Percentiles rank a stretch among this genome's conserved stretches.
These are phyloP conservation scores for Bujurquina vittata DNA, from an alignment of 2,113 vertebrate genomes.

Conservation along the genomic window DNA sequence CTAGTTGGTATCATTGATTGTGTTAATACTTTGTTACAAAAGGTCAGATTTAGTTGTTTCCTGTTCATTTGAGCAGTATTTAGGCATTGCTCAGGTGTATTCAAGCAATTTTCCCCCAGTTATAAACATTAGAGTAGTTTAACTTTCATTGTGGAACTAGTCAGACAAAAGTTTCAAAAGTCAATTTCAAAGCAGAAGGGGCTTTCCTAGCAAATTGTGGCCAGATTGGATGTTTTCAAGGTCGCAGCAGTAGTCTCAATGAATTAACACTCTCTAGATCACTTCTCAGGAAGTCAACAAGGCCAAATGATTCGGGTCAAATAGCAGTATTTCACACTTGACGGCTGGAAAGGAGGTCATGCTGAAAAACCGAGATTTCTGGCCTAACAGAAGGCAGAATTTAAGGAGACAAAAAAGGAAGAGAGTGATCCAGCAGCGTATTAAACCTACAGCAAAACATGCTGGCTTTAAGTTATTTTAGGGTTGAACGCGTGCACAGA, in stretches of 20 bases:
- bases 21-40: not conserved
- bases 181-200: not conserved
- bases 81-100: not conserved
- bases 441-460: not conserved
- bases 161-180: not conserved
- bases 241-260: not conserved
- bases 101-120: rapidly evolving
- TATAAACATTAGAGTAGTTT: not conserved
- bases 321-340: not conserved
- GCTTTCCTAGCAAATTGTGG: not conserved
- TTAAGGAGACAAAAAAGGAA: not conserved
- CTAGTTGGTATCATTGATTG: not conserved
- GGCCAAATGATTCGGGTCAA: not conserved
- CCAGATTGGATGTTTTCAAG: not conserved
- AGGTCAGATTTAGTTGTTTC: not conserved
- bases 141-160: not conserved
- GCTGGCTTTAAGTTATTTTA: not conserved
- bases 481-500: not conserved
- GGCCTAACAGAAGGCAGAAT: not conserved
- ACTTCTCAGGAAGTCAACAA: not conserved
- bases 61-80: not conserved
- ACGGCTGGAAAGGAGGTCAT: not conserved
- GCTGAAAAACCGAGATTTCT: not conserved
- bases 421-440: not conserved
- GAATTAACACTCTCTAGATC: too few relatives aligned